A percentile compares a stretch with the other conserved stretches of the same genome.
These are phyloP conservation scores for Caenorhabditis becei DNA, from an alignment of 2,888 invertebrate genomes.

Conservation along the genomic window DNA sequence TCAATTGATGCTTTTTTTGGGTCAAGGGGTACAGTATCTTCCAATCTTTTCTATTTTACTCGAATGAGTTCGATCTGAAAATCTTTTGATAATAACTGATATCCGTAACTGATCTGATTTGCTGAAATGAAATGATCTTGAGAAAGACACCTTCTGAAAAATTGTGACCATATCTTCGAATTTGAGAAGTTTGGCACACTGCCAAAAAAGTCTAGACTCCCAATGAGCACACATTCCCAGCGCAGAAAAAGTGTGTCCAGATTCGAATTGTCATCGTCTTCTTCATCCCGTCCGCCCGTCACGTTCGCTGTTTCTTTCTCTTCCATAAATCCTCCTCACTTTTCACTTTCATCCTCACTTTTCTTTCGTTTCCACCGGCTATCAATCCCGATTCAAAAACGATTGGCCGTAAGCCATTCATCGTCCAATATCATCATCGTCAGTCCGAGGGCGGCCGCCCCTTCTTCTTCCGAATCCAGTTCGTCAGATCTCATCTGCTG, in stretches of 20 bases:
- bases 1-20: no score
- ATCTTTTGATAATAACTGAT: no score
- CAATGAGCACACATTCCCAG: not conserved
- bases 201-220: not conserved
- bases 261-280: not conserved
- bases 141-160: no score
- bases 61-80: no score
- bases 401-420: constrained; percentile 45
- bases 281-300: constrained; percentile 14
- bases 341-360: constrained; percentile 20
- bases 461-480: constrained; percentile 42
- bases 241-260: not conserved
- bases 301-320: constrained; percentile 15
- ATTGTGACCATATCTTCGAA: no score
- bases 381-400: constrained; percentile 61
- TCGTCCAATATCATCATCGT: constrained; percentile 51
- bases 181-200: no score
- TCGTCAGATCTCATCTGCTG: constrained; percentile 56
- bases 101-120: no score
- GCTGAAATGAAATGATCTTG: no score
- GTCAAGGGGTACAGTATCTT: no score
- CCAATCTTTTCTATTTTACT: no score
- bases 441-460: constrained; percentile 27
- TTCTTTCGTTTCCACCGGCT: constrained; percentile 40
- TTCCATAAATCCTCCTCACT: constrained; percentile 49